Base-by-base conservation (phyloP, 2,113 vertebrate genomes). In the Onychorhynchus coronatus region DNA sequence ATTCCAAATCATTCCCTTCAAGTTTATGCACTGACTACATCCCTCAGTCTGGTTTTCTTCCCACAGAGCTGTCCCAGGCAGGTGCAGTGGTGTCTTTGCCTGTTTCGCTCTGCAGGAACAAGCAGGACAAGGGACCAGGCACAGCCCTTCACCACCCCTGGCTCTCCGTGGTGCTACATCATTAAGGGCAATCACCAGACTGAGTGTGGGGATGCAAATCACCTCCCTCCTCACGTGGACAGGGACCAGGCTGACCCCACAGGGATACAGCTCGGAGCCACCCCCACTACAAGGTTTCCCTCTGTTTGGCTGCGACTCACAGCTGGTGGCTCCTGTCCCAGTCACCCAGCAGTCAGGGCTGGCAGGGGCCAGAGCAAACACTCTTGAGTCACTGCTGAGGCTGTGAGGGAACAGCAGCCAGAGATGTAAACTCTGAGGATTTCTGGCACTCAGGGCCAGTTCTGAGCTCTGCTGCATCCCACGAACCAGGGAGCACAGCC, bases 401-500 rank as follows among this genome's bases (percentile, higher is more conserved):
- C 71, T 75, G 25, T 33, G 39, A 6, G 25, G 25, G 14, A 88
- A 56, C 17, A 70, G 41, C 55, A 80, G 75, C 33, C 68, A 66
- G 31, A 35, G 19, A 62, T 58, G 17, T 14, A 3, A 80, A 73
- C 28, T 41, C 28, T 1, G 1, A 49, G 24, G 39, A 20, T 5
- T 85, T 49, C 41, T 33, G 31, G 17, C 31, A 27, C 22, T 12
- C 28, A 16, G 0, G 2, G 37, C 11, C 31, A 23, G 10, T 12
- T 78, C 37, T 1, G 1, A 80, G 27, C 52, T 80, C 55, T 50
- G 50, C 62, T 55, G 33, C 1, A 0, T 13, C 62, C 63, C 8
- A 23, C 0, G 0, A 31, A 49, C n/a, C 44, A 44, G 44, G 33
- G 5, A 65, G 41, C 0, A 0, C 0, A 1, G 41, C 18, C 18